A percentile compares a stretch with the other conserved stretches of the same genome.
These are phyloP conservation scores for Telmatochromis sp. DNA, from an alignment of 2,113 vertebrate species.

Conservation along the genomic window DNA sequence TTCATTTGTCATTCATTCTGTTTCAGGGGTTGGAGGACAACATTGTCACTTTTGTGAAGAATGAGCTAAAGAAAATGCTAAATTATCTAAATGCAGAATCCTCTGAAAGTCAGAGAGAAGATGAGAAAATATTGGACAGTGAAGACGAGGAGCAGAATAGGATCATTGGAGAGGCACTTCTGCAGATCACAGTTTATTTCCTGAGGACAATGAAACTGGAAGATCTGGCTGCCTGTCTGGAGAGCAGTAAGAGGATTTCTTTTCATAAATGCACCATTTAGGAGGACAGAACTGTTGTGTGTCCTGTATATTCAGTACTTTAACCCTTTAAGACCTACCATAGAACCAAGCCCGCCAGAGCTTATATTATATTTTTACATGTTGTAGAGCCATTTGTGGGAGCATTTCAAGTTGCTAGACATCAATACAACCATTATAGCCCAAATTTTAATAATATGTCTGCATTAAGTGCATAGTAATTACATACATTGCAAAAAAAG, in stretches of 20 bases:
- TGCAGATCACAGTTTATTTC: background rate
- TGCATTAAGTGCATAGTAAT: too few relatives aligned
- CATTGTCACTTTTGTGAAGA: background rate
- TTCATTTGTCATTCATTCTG: background rate
- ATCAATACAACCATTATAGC: too few relatives aligned
- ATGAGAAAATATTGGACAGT: background rate
- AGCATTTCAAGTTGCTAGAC: too few relatives aligned
- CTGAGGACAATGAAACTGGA: background rate
- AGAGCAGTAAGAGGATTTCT: constrained; percentile 1
- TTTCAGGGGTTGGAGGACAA: background rate
- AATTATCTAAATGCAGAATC: background rate
- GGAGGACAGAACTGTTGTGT: background rate
- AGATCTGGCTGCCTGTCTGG: background rate
- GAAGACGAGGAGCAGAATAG: background rate
- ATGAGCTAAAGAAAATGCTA: background rate
- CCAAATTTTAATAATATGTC: too few relatives aligned
- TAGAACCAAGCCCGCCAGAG: too few relatives aligned
- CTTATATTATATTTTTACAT: background rate
- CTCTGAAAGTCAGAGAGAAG: background rate
- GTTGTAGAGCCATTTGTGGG: fast-evolving
- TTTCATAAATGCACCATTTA: background rate
- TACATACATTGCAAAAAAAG: too few relatives aligned
- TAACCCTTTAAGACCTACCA: background rate
- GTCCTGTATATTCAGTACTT: background rate
- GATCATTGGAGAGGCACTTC: background rate